A percentile compares a stretch with the other conserved stretches of the same genome.
phyloP scores from a whole-genome alignment of 2,888 invertebrate genomes.

The Pachymerium ferrugineum region DNA sequence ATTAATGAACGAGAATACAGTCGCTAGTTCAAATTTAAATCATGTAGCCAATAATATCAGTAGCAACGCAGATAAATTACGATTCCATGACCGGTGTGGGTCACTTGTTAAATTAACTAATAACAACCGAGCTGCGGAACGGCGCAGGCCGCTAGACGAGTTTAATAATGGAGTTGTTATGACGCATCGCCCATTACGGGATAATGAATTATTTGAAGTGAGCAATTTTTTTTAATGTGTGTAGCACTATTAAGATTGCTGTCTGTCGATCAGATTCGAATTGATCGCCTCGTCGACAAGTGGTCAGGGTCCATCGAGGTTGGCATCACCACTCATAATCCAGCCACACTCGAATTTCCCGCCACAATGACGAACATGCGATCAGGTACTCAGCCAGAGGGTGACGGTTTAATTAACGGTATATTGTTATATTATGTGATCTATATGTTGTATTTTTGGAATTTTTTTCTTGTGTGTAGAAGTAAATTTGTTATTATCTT shows the following conservation, averaged over 20 bases:
- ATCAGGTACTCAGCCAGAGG: slow-evolving; percentile 71
- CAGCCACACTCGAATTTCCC: slow-evolving; percentile 80
- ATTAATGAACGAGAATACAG: slow-evolving; percentile 41
- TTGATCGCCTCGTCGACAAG: slow-evolving; percentile 86
- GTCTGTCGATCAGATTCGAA: slow-evolving; percentile 60
- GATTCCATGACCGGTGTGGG: slow-evolving; percentile 84
- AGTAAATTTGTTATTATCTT: background rate
- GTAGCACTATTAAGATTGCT: background rate
- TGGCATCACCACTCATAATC: slow-evolving; percentile 89
- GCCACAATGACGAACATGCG: slow-evolving; percentile 97
- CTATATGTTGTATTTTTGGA: background rate
- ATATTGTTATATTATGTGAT: background rate
- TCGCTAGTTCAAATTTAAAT: background rate
- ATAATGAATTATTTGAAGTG: slow-evolving; percentile 84
- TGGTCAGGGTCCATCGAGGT: slow-evolving; percentile 94
- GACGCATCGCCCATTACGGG: slow-evolving; percentile 79
- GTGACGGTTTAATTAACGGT: slow-evolving; percentile 23
- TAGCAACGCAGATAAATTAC: slow-evolving; percentile 56
- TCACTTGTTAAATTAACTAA: slow-evolving; percentile 77
- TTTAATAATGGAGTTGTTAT: slow-evolving; percentile 95
- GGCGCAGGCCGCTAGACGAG: slow-evolving; percentile 81
- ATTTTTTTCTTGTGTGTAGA: background rate
- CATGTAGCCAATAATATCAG: slow-evolving; percentile 2
- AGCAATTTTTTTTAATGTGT: slow-evolving; percentile 8
- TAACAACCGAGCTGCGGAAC: slow-evolving; percentile 73